These are phyloP conservation scores for Eumeta japonica DNA, from an alignment of 1,140 invertebrate genomes.

Conservation along the genomic window DNA sequence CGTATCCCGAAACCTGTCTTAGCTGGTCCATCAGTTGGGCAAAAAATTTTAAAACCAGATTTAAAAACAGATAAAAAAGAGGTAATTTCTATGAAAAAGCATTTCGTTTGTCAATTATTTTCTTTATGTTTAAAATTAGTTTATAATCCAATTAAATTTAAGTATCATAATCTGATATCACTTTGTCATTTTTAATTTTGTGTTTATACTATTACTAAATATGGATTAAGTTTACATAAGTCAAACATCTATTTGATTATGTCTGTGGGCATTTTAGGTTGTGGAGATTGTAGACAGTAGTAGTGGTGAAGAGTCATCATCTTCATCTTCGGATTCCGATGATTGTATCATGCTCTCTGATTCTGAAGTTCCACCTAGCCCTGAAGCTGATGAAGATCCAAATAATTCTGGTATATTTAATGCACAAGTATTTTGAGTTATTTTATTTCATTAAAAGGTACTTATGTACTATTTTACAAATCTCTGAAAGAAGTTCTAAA, in stretches of 20 bases:
- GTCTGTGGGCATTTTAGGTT: constrained; percentile 53
- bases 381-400: constrained; percentile 63
- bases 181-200: no score
- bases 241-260: no score
- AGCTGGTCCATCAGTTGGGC: constrained; percentile 31
- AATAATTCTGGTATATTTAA: constrained; percentile 57
- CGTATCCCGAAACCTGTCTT: constrained; percentile 46
- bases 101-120: constrained; percentile 6
- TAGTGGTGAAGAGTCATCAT: constrained; percentile 54
- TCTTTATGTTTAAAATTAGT: constrained; percentile 1
- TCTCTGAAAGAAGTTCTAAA: no score
- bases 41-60: constrained; percentile 27
- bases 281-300: constrained; percentile 67
- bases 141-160: no score
- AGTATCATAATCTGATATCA: no score
- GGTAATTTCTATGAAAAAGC: no score
- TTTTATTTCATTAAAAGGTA: no score
- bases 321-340: constrained; percentile 68
- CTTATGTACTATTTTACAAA: no score
- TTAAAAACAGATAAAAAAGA: constrained; percentile 40
- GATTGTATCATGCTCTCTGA: constrained; percentile 80
- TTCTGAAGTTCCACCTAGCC: constrained; percentile 60
- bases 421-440: no score
- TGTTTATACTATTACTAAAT: no score
- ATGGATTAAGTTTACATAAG: no score